A percentile compares a stretch with the other conserved stretches of the same genome.
Conservation (phyloP, 2,797 vertebrate species). For the Chiroxiphia lanceolata region DNA sequence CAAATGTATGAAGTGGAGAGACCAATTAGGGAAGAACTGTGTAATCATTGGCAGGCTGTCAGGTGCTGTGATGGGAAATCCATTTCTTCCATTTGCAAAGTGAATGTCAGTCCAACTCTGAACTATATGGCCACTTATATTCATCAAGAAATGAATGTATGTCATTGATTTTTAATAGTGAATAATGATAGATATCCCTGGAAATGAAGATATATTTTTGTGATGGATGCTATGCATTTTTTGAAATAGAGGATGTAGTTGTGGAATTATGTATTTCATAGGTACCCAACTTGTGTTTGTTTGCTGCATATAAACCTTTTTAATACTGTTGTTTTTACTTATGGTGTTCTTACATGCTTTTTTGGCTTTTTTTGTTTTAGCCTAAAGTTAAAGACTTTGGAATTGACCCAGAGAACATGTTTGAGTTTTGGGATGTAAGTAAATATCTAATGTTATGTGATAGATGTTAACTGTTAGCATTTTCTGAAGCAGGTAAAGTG, state of each 20-base stretch:
- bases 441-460: background rate
- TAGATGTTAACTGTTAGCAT: background rate
- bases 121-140: background rate
- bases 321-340: background rate
- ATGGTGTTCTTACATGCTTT: background rate
- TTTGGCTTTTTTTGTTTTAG: slow-evolving; percentile 68
- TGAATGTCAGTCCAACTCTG: background rate
- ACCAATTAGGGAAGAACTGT: background rate
- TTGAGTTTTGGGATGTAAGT: slow-evolving; percentile 99
- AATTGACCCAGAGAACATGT: slow-evolving; percentile 96
- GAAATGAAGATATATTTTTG: background rate
- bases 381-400: slow-evolving; percentile 95
- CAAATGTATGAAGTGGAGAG: background rate
- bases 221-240: background rate
- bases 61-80: background rate
- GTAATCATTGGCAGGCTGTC: background rate
- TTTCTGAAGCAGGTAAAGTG: background rate
- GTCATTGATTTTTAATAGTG: background rate
- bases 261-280: background rate
- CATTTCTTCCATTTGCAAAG: background rate
- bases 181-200: background rate
- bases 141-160: background rate
- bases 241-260: background rate
- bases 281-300: background rate
- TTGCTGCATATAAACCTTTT: background rate